A percentile compares a stretch with the other conserved stretches of the same genome.
These are phyloP conservation scores for Catharus minimus DNA, from an alignment of 2,113 vertebrate genomes.

Conservation along the genomic window DNA sequence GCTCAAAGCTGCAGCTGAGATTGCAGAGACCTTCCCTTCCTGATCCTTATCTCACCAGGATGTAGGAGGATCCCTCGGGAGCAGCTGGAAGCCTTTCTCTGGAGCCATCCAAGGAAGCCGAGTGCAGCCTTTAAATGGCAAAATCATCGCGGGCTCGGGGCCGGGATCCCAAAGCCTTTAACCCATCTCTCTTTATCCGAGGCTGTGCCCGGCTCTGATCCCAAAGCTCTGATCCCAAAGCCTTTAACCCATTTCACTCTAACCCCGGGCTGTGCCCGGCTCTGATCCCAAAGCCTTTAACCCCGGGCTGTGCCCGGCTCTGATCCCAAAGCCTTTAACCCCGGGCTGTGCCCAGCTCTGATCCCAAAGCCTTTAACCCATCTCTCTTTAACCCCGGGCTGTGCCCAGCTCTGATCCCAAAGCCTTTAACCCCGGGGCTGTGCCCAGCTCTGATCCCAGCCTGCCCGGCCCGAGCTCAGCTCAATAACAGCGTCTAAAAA, in stretches of 20 bases:
- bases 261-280: no score
- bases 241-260: no score
- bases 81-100: slow-evolving; percentile 9
- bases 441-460: fast-evolving
- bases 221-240: no score
- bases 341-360: no score
- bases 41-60: slow-evolving; percentile 68
- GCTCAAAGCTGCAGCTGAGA: slow-evolving; percentile 4
- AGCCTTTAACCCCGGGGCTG: not conserved
- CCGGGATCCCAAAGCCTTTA: not conserved
- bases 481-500: fast-evolving
- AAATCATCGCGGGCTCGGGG: not conserved
- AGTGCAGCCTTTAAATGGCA: not conserved
- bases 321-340: no score
- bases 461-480: not conserved
- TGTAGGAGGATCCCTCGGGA: slow-evolving; percentile 55
- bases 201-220: no score
- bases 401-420: no score
- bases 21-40: slow-evolving; percentile 52
- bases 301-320: no score
- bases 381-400: no score
- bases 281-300: no score
- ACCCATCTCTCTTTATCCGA: no score
- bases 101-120: slow-evolving; percentile 37
- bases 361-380: no score